A percentile compares a stretch with the other conserved stretches of the same genome.
Evolutionary conservation across 2,113 vertebrate genomes (phyloP).

Genomic region (Anolis carolinensis): DNA sequence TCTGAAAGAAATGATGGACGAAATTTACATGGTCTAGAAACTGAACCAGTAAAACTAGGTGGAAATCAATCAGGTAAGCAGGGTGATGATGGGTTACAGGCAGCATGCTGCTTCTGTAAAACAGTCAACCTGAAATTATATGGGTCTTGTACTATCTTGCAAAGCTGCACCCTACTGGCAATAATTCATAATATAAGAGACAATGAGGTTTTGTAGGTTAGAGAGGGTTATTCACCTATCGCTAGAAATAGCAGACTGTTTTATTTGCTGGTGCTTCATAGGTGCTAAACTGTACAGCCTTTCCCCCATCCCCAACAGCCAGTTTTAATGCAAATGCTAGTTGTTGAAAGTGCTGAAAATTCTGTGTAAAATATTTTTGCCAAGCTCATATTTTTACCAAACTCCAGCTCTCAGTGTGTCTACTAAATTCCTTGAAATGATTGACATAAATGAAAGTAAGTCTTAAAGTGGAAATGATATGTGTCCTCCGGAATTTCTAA

Average conservation of each 20-base stretch:
- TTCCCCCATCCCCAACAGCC: too few species aligned
- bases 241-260: neutral
- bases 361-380: neutral
- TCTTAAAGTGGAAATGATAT: neutral
- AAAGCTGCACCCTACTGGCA: neutral
- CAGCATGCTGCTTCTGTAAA: neutral
- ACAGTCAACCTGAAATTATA: neutral
- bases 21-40: constrained; percentile 64
- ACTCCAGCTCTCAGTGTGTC: too few species aligned
- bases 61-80: constrained; percentile 71
- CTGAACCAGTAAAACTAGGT: constrained; percentile 73
- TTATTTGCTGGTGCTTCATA: neutral
- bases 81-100: neutral
- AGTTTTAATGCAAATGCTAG: too few species aligned
- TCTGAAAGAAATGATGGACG: constrained; percentile 41
- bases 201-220: neutral
- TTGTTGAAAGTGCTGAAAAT: too few species aligned
- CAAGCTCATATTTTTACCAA: neutral
- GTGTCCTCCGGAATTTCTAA: constrained; percentile 7
- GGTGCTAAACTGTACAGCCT: neutral
- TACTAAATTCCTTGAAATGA: neutral
- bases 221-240: neutral
- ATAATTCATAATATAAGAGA: neutral
- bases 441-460: neutral
- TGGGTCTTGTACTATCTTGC: neutral